Conservation (phyloP, 2,888 invertebrate genomes). For the Fragum whitleyi region DNA sequence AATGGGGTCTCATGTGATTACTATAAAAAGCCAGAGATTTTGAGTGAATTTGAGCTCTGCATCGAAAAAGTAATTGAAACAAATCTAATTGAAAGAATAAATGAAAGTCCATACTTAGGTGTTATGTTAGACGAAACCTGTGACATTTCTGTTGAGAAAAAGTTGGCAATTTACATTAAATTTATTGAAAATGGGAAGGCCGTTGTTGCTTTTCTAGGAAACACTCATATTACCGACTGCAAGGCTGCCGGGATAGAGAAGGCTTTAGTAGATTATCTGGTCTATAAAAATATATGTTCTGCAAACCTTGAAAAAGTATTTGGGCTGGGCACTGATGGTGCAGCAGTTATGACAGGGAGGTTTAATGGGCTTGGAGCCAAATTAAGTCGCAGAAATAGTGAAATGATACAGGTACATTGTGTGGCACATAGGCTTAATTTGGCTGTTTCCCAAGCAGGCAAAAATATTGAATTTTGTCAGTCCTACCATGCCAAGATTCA, state of each 20-base stretch:
- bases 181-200: constrained; percentile 34
- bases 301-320: constrained; percentile 37
- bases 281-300: constrained; percentile 19
- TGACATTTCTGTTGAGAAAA: constrained; percentile 42
- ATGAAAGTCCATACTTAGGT: constrained; percentile 26
- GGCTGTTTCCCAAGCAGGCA: constrained; percentile 56
- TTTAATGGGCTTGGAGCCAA: constrained; percentile 38
- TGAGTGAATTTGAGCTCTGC: constrained; percentile 31
- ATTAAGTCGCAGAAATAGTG: constrained; percentile 30
- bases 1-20: constrained; percentile 25
- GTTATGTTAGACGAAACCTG: constrained; percentile 42
- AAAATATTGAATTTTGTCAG: constrained; percentile 33
- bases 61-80: constrained; percentile 15
- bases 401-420: constrained; percentile 47
- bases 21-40: constrained; percentile 22
- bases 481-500: constrained; percentile 41
- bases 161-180: constrained; percentile 40
- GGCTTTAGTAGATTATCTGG: not conserved
- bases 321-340: constrained; percentile 37
- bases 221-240: constrained; percentile 48
- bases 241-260: constrained; percentile 25
- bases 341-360: constrained; percentile 34
- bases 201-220: constrained; percentile 35
- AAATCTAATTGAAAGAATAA: constrained; percentile 20
- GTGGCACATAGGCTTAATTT: constrained; percentile 54